Evolutionary conservation across 2,113 vertebrate species (phyloP), one percentile per base, ranked within the genome.

Genomic region (Gallinago paraguaiae): DNA sequence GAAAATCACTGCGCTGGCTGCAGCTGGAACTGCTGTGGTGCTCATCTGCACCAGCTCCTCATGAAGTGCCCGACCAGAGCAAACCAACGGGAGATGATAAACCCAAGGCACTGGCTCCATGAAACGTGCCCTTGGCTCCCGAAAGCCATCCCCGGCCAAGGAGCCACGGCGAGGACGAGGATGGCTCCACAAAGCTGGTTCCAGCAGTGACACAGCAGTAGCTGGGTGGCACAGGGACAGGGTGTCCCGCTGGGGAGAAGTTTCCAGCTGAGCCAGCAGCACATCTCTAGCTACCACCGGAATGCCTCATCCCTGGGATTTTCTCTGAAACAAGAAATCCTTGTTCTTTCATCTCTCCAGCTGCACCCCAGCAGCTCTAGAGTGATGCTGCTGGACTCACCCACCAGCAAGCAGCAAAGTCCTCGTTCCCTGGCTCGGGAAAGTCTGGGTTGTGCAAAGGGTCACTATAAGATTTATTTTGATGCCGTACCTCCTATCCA

Each of bases 391-490:
- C 64, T 11, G 64, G 35, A 50, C 17, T 10, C 48, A 35, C 41
- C 41, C 57, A 5, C 6, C 2, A 2, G 80, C 1, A 9, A 46
- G 64, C 0, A 4, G 13, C 10, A 17, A 6, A 4, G 24, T 7
- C 19, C 60, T 45, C 14, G 1, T 30, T 60, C 53, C 19, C 19
- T 24, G 20, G 25, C 50, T 20, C 12, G 48, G 45, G 25, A 53
- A 68, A 50, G 53, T 41, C 17, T 8, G 11, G 8, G 13, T 16
- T 27, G 54, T 35, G 37, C 31, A 15, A 20, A 24, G 23, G 3
- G 2, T 46, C 0, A 2, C 60, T 25, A 2, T 3, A 17, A 23
- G 63, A 10, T 39, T 46, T 33, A 14, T 48, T 78, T 74, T 63
- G n/a, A 30, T 0, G 0, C 43, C 33, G 5, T 3, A 4, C 13